Conservation (phyloP, 2,113 vertebrate genomes). For the Porphyrio hochstetteri region DNA sequence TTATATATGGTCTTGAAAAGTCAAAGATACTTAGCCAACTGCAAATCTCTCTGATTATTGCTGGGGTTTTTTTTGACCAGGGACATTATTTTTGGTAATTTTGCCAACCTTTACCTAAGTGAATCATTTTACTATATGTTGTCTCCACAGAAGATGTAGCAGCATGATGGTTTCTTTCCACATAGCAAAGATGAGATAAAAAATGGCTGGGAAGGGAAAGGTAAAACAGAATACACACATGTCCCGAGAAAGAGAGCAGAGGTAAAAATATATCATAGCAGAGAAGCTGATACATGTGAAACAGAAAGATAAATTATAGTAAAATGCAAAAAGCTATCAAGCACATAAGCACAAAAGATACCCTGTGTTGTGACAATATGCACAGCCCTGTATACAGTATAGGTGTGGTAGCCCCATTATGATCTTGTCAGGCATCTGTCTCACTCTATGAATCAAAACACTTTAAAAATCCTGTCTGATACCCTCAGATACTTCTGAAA, state of each 20-base stretch:
- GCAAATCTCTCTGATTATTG: neutral
- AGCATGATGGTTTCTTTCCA: neutral
- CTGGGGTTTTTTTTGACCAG: neutral
- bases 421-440: neutral
- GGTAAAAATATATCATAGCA: neutral
- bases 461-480: neutral
- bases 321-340: neutral
- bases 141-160: neutral
- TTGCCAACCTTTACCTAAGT: neutral
- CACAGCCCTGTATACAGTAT: neutral
- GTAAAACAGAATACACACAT: neutral
- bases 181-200: neutral
- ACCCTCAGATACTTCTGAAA: neutral
- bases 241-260: neutral
- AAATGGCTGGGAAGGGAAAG: neutral
- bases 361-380: neutral
- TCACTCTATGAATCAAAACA: neutral
- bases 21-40: neutral
- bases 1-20: neutral
- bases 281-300: neutral
- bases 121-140: neutral
- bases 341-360: neutral
- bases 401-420: neutral
- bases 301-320: neutral
- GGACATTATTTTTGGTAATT: neutral